Evolutionary conservation across 1,140 invertebrate species (phyloP), one percentile per base, ranked within the genome.

Genomic region (Sycophaga agraensis): DNA sequence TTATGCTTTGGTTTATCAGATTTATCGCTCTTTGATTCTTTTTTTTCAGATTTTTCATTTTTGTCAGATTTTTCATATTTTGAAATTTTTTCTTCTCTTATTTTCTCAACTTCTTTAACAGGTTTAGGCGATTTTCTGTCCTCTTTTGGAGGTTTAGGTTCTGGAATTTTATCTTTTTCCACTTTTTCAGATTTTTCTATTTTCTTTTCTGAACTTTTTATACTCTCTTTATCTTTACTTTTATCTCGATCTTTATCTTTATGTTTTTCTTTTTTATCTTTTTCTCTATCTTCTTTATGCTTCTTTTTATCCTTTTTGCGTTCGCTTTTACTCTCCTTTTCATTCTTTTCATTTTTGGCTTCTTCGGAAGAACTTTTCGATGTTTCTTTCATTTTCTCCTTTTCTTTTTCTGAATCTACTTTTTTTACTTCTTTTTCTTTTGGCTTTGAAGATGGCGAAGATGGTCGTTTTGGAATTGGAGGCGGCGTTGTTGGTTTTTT

Each of bases 31-130:
- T 70, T 73, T 14, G 63, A 63, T 3, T 74, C 65, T 45, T 86
- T 84, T 66, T 85, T 86, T 40, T 84, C 82, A 3, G 75, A 73
- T 64, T 83, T 84, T 57, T 84, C 79, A 48, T 69, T 82, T 48
- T 78, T 81, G 48, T 70, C 79, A 50, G 50, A 70, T 70, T 73
- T 81, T 62, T 82, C 69, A 46, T 62, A n/a, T 75, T 76, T 70
- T 58, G 31, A 21, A 19, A 54, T 34, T 9, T 70, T 66, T 1
- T 49, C 76, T 65, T 76, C 81, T 35, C 73, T 70, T 50, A 74
- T 64, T 64, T 81, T 82, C 7, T 85, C 69, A 66, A 72, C 59
- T 56, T 78, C 84, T 49, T 76, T 80, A 55, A 64, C 51, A 14
- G 50, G 37, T 43, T 75, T 80, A 12, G 77, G 76, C 0, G 77